Conservation (phyloP, 2,113 vertebrate genomes). For the Taurulus bubalis region DNA sequence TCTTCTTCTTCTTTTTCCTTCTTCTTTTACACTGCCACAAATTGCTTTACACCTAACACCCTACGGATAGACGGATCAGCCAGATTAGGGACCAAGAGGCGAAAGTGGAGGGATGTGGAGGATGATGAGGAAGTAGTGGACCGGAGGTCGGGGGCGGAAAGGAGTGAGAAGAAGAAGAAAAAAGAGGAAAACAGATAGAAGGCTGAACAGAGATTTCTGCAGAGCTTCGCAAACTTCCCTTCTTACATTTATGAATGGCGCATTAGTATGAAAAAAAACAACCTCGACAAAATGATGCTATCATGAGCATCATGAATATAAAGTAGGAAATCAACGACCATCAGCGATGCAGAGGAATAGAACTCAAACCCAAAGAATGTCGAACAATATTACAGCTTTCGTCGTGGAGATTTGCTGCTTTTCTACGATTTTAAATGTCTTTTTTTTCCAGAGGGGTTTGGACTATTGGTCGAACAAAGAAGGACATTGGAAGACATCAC, state of each 20-base stretch:
- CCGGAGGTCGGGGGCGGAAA: not conserved
- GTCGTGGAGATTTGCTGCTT: not conserved
- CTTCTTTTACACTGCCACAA: conserved; percentile 12
- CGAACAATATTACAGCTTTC: not conserved
- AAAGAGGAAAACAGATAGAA: not conserved
- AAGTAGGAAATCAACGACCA: not conserved
- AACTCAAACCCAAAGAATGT: not conserved
- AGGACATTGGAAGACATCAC: not conserved
- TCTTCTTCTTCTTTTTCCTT: not conserved
- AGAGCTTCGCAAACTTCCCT: not conserved
- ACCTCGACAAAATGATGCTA: not conserved
- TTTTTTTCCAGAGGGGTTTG: not conserved
- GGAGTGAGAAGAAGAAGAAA: not conserved
- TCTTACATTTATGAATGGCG: not conserved
- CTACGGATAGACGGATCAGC: not conserved
- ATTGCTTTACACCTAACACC: conserved; percentile 3
- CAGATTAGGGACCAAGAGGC: not conserved
- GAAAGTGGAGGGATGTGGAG: not conserved
- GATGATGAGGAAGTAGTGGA: not conserved
- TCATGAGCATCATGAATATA: not conserved
- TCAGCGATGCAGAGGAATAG: not conserved
- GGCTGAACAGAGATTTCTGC: not conserved
- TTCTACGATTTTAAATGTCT: not conserved
- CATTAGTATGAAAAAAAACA: not conserved
- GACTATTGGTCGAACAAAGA: not conserved